These are phyloP conservation scores for Numenius phaeopus DNA, from an alignment of 2,797 vertebrate genomes.

Conservation along the genomic window DNA sequence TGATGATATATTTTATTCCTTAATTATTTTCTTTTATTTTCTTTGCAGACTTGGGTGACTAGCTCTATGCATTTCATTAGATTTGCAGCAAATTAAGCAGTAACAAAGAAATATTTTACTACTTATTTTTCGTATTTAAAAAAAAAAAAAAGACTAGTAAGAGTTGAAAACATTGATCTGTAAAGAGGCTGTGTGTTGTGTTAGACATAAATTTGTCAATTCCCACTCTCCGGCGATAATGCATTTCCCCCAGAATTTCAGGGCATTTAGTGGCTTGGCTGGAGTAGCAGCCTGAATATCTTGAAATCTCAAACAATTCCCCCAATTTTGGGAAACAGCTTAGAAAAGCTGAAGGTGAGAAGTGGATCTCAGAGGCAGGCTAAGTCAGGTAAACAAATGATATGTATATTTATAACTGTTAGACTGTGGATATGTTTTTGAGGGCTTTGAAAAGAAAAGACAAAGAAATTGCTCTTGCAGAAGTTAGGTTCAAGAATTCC, in stretches of 20 bases:
- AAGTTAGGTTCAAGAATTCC: not conserved
- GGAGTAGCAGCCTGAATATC: not conserved
- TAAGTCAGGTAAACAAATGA: not conserved
- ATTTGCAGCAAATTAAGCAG: not conserved
- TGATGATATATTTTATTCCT: slow-evolving; percentile 47
- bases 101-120: not conserved
- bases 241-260: not conserved
- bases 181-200: not conserved
- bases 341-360: not conserved
- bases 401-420: not conserved
- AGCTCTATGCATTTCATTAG: not conserved
- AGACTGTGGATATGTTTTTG: not conserved
- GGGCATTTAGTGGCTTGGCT: not conserved
- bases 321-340: not conserved
- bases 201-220: not conserved
- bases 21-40: slow-evolving; percentile 34
- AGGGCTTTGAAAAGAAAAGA: not conserved
- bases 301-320: not conserved
- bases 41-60: not conserved
- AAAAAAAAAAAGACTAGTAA: not conserved
- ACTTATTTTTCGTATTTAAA: not conserved
- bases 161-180: not conserved
- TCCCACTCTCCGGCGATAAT: not conserved
- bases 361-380: not conserved
- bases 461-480: not conserved